These are phyloP conservation scores for Seira musarum DNA, from an alignment of 2,888 invertebrate genomes.

Conservation along the genomic window DNA sequence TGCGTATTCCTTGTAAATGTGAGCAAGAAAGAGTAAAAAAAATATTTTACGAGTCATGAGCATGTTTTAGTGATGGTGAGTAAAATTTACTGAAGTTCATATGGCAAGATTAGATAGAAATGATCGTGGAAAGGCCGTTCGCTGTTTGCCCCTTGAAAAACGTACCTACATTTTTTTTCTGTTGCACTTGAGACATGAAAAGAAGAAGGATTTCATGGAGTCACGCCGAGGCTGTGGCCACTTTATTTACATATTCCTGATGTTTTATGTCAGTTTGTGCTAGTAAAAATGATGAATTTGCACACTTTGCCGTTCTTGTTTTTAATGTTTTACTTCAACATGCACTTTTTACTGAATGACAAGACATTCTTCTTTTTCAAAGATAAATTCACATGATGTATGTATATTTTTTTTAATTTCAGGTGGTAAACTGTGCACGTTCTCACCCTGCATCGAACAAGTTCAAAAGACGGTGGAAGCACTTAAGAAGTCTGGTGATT, in stretches of 20 bases:
- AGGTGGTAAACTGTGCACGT: conserved; percentile 96
- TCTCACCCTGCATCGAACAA: conserved; percentile 99
- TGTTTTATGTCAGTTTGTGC: conserved; percentile 53
- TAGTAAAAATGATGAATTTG: conserved; percentile 52
- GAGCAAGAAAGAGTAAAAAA: conserved; percentile 40
- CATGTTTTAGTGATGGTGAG: conserved; percentile 3
- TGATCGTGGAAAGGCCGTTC: conserved; percentile 36
- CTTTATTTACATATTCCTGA: conserved; percentile 60
- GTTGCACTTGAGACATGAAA: conserved; percentile 32
- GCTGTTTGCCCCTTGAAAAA: conserved; percentile 31
- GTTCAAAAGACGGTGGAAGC: conserved; percentile 89
- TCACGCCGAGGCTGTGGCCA: conserved; percentile 46
- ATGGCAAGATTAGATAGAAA: no score
- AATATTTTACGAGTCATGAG: conserved; percentile 46
- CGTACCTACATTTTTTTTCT: conserved; percentile 4
- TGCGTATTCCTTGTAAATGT: conserved; percentile 45
- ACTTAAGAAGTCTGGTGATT: conserved; percentile 80
- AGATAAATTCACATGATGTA: background rate
- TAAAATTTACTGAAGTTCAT: background rate
- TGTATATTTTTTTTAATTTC: conserved; percentile 18
- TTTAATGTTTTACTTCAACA: background rate
- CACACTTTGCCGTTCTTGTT: conserved; percentile 29
- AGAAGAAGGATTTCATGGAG: conserved; percentile 41
- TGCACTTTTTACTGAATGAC: conserved; percentile 23
- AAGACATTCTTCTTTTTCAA: background rate